phyloP scores from a whole-genome alignment of 2,888 invertebrate species.

The Acleris literana region DNA sequence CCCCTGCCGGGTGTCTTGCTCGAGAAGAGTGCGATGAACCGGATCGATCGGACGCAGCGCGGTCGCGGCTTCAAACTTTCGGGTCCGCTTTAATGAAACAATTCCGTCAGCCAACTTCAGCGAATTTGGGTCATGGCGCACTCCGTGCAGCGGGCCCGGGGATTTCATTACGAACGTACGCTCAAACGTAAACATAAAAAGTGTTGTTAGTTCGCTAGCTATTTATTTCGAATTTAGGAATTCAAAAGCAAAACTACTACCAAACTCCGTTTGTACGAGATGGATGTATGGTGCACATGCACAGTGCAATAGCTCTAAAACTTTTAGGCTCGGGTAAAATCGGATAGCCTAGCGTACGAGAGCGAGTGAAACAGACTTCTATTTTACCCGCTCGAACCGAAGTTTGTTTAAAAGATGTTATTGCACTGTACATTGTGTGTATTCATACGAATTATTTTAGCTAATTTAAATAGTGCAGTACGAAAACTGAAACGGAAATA shows the following conservation, averaged over 20 bases:
- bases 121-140: slow-evolving; percentile 74
- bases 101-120: slow-evolving; percentile 63
- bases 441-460: not conserved
- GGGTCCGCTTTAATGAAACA: slow-evolving; percentile 77
- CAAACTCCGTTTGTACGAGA: no score
- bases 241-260: no score
- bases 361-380: no score
- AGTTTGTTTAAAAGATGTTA: not conserved
- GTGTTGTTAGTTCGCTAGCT: slow-evolving; percentile 22
- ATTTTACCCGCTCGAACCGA: not conserved
- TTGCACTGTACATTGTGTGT: not conserved
- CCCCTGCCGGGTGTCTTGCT: slow-evolving; percentile 55
- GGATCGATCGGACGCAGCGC: slow-evolving; percentile 65
- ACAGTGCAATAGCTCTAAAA: no score
- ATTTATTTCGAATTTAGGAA: not conserved
- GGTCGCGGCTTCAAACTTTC: slow-evolving; percentile 69
- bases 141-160: slow-evolving; percentile 51
- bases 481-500: not conserved
- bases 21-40: slow-evolving; percentile 69
- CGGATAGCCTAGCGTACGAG: no score
- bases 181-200: slow-evolving; percentile 40
- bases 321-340: no score
- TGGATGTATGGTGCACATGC: no score
- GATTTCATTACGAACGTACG: slow-evolving; percentile 40
- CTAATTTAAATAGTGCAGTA: not conserved